Base-by-base conservation (phyloP, 2,113 vertebrate species). In the Silurus glanis region DNA sequence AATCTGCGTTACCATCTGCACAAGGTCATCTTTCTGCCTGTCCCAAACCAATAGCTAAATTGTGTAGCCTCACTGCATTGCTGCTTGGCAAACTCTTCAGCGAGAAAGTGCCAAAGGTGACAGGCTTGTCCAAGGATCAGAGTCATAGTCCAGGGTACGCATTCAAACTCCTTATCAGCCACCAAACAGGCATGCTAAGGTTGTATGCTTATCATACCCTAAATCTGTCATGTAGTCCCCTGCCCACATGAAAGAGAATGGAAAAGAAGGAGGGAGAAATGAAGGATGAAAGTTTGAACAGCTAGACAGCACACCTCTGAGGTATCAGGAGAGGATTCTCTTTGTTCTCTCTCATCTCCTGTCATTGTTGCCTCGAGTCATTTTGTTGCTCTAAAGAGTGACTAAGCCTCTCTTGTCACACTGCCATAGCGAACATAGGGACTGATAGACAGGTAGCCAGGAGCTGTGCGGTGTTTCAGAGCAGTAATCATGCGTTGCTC, bases 301-400 rank as follows among this genome's bases (percentile, higher is more conserved):
- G 25, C 53, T 61, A 47, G 19, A 61, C 67, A 59, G 67, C 12
- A 47, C 28, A 55, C 67, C n/a, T 83, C 55, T 69, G 37, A 58
- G 82, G 67, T 83, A 59, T 59, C 67, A 61, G n/a, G 55, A 66
- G 25, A 67, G 58, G 53, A 62, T 79, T 67, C 51, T 55, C 84
- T 86, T 80, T 86, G 66, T 55, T 74, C 67, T 82, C 12, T 12
- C 21, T 85, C 89, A 89, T 56, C 21, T 23, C 45, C 21, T 61
- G 67, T 78, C 45, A 56, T 89, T 90, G 87, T 89, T 88, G 91
- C 66, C 89, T 91, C 71, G 75, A 84, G 83, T 51, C 37, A 78
- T 78, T 78, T 78, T 78, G 74, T 55, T 55, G 55, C 56, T 47
- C 13, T 85, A 79, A 85, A 79, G 83, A 64, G 58, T 74, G 71